Percentiles rank a stretch among this genome's conserved stretches.
Evolutionary conservation across 2,113 vertebrate species (phyloP).

Genomic region (Tautogolabrus adspersus): DNA sequence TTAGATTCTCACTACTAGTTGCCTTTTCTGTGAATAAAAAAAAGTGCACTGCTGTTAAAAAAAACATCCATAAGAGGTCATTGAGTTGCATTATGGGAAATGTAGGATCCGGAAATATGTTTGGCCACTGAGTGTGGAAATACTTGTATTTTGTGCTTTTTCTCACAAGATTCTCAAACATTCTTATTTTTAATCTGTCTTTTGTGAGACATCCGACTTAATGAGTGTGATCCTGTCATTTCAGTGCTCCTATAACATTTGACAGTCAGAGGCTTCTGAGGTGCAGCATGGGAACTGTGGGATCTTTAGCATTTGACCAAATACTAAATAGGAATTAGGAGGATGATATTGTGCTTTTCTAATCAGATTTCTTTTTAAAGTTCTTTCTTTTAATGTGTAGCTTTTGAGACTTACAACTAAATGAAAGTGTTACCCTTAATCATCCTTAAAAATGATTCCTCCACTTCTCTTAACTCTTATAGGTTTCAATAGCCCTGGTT

Average conservation of each 20-base stretch:
- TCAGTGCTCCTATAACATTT: no score
- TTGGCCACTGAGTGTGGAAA: neutral
- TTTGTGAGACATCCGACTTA: neutral
- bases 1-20: neutral
- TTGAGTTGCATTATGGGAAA: neutral
- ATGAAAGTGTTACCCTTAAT: neutral
- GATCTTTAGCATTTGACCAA: no score
- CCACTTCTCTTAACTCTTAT: no score
- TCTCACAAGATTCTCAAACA: no score
- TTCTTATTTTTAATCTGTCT: neutral
- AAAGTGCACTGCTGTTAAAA: neutral
- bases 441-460: neutral
- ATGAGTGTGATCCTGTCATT: neutral
- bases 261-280: no score
- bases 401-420: neutral
- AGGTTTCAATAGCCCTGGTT: no score
- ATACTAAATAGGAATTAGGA: no score
- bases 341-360: no score
- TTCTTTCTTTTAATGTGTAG: neutral
- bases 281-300: no score
- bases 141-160: no score
- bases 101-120: neutral
- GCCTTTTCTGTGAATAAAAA: neutral
- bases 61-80: no score
- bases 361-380: no score